phyloP scores from a whole-genome alignment of 64 coral and sea anemone species.

The Catalaphyllia jardinei region DNA sequence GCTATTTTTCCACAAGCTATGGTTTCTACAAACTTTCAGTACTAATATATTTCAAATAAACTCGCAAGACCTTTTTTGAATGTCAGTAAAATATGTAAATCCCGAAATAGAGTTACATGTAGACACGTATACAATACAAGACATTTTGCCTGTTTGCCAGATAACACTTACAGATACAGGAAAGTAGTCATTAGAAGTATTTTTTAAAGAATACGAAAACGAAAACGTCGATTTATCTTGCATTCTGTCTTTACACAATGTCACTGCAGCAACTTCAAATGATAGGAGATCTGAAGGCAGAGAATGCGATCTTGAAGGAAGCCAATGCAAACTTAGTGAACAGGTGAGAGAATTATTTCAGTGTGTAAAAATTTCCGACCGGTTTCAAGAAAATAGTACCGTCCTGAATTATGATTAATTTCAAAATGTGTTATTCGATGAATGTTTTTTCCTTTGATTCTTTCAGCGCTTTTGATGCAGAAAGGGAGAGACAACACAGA shows the following conservation, averaged over 20 bases:
- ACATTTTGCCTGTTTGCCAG: too few species aligned
- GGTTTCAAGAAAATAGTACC: too few species aligned
- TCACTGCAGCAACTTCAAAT: constrained; percentile 84
- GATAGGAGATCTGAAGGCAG: constrained; percentile 92
- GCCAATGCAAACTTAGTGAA: constrained; percentile 97
- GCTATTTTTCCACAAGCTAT: not conserved
- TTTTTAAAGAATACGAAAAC: too few species aligned
- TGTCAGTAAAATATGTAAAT: too few species aligned
- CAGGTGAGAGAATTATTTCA: constrained; percentile 48
- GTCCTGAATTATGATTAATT: too few species aligned
- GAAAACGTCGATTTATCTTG: not conserved
- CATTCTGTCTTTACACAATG: not conserved
- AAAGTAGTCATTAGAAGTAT: too few species aligned
- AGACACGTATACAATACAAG: too few species aligned
- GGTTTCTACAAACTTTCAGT: not conserved
- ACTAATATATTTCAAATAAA: too few species aligned
- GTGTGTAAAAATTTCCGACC: too few species aligned
- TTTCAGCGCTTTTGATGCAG: constrained; percentile 89
- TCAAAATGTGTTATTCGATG: not conserved
- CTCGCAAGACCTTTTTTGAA: too few species aligned
- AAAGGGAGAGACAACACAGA: constrained; percentile 88
- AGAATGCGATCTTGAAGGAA: constrained; percentile 95
- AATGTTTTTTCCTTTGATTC: not conserved
- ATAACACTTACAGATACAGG: too few species aligned
- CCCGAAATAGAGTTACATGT: too few species aligned